Evolutionary conservation across 2,888 invertebrate genomes (phyloP).

Genomic region (Plagodis pulveraria): DNA sequence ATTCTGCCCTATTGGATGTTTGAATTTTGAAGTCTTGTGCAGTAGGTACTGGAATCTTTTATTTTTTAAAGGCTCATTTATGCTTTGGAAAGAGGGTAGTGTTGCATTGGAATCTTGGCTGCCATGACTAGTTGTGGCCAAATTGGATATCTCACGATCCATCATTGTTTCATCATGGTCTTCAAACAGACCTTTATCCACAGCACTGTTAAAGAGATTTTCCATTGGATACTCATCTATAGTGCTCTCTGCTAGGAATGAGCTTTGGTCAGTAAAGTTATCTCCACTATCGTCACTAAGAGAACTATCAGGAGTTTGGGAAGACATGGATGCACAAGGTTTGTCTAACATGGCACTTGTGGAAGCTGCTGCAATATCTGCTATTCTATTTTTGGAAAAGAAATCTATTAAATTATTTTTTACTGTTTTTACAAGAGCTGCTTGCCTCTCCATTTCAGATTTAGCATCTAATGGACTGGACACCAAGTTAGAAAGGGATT

Average conservation of each 20-base stretch:
- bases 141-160: conserved; percentile 79
- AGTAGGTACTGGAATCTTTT: conserved; percentile 80
- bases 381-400: conserved; percentile 67
- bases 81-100: conserved; percentile 75
- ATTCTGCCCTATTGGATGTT: conserved; percentile 78
- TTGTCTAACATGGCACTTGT: conserved; percentile 66
- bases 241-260: conserved; percentile 77
- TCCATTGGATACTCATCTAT: conserved; percentile 83
- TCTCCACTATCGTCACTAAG: conserved; percentile 77
- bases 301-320: conserved; percentile 73
- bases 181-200: conserved; percentile 78
- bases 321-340: conserved; percentile 59
- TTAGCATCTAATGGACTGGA: conserved; percentile 80
- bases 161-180: conserved; percentile 78
- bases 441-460: conserved; percentile 51
- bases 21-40: conserved; percentile 81
- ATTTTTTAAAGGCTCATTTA: conserved; percentile 78
- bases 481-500: conserved; percentile 87
- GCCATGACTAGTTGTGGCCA: conserved; percentile 79
- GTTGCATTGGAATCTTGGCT: conserved; percentile 68
- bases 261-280: conserved; percentile 78
- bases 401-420: conserved; percentile 78
- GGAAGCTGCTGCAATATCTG: conserved; percentile 64
- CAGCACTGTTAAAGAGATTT: conserved; percentile 78
- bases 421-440: conserved; percentile 64